Evolutionary conservation across 2,888 invertebrate genomes (phyloP), one percentile per base, ranked within the genome.

Genomic region (Apamea epomidion): DNA sequence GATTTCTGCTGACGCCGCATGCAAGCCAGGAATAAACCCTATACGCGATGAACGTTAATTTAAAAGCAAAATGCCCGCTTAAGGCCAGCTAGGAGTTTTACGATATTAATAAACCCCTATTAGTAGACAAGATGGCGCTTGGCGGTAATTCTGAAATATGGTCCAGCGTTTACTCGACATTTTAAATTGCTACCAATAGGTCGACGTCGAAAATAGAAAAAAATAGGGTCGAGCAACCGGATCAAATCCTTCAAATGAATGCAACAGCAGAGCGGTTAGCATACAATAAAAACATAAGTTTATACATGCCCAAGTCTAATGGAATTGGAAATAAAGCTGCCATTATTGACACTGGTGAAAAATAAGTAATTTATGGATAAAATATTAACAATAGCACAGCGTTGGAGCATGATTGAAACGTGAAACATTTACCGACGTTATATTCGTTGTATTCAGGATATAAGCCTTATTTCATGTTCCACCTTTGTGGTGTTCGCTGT

Each of bases 31-130:
- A 80, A 81, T 80, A 86, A 84, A 77, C 86, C 70, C 64, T 82
- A 76, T 81, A 82, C 67, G 80, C 58, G 76, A 78, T 70, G 82
- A 89, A 90, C 90, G 89, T 89, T 92, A 92, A 92, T 92, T 93
- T 93, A 90, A 92, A 92, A 92, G 90, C 89, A 87, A 89, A 90
- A 91, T 86, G 84, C 71, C 85, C 87, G 90, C 88, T 89, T 90
- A 89, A 90, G 91, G 89, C 89, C 81, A 83, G 90, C 91, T 90
- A 86, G 90, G 89, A 91, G 90, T 92, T 93, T 93, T 92, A 92
- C 90, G 92, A 93, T 93, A 92, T 93, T 93, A 93, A 93, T 93
- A 93, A 92, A 93, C 91, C 91, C 90, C 91, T 92, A 92, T 92
- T 94, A 94, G 90, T 88, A 88, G 89, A 89, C 91, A 92, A 91